phyloP scores from a whole-genome alignment of 2,888 invertebrate species.

The Drosophila yooni region DNA sequence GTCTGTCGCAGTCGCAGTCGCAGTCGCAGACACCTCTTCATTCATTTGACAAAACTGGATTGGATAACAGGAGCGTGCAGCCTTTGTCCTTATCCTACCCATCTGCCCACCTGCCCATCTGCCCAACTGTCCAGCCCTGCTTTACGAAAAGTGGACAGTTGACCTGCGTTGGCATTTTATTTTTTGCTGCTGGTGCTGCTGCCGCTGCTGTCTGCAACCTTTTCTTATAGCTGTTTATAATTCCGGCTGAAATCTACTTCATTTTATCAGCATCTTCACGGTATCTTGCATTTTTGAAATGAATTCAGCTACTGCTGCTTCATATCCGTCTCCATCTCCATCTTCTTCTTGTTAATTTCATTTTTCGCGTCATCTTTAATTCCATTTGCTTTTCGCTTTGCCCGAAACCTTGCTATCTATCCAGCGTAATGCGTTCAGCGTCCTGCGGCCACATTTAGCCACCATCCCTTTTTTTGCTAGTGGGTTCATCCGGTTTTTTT shows the following conservation, averaged over 20 bases:
- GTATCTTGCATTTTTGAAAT: conserved; percentile 76
- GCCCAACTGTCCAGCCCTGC: conserved; percentile 27
- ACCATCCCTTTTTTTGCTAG: conserved; percentile 32
- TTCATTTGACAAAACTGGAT: conserved; percentile 65
- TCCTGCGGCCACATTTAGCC: conserved; percentile 62
- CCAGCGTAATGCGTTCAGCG: neutral
- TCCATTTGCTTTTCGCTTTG: conserved; percentile 53
- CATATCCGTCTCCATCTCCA: conserved; percentile 1
- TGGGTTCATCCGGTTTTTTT: conserved; percentile 9
- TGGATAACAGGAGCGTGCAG: conserved; percentile 26
- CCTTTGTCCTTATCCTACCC: conserved; percentile 22
- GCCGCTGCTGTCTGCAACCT: conserved; percentile 15
- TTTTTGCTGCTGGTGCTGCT: conserved; percentile 8
- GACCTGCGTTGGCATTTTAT: conserved; percentile 60
- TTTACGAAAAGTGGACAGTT: conserved; percentile 49
- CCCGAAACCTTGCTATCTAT: conserved; percentile 21
- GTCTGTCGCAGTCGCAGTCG: conserved; percentile 18
- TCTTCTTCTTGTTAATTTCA: neutral
- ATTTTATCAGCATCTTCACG: conserved; percentile 78
- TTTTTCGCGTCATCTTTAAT: conserved; percentile 62
- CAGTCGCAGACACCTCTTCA: conserved; percentile 62
- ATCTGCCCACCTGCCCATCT: neutral
- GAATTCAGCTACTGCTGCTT: conserved; percentile 45
- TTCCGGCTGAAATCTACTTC: conserved; percentile 73
- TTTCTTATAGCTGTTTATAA: conserved; percentile 65